A percentile compares a stretch with the other conserved stretches of the same genome.
Evolutionary conservation across 2,113 vertebrate genomes (phyloP).

Genomic region (Rallus limicola): DNA sequence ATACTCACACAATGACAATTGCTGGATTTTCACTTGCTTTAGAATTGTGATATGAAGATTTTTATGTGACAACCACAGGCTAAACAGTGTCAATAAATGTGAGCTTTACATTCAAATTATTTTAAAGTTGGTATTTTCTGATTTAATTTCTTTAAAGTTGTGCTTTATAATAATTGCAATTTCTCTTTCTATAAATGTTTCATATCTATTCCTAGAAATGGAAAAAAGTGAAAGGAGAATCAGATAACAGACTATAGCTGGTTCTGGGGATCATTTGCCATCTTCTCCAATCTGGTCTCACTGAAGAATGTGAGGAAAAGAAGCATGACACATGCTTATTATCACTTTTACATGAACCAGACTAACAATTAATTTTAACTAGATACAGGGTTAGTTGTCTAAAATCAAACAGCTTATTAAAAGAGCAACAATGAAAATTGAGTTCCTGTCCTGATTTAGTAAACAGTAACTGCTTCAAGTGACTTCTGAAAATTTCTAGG

Average conservation of each 20-base stretch:
- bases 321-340: not conserved
- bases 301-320: not conserved
- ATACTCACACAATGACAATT: fast-evolving
- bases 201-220: not conserved
- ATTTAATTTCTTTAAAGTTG: not conserved
- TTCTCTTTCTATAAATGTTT: not conserved
- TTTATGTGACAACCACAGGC: not conserved
- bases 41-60: not conserved
- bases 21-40: not conserved
- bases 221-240: not conserved
- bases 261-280: not conserved
- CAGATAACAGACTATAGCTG: not conserved
- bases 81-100: not conserved
- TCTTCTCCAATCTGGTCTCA: not conserved
- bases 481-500: not conserved
- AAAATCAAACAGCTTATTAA: not conserved
- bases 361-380: not conserved
- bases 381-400: not conserved
- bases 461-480: not conserved
- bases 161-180: not conserved
- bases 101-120: not conserved
- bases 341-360: not conserved
- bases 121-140: not conserved
- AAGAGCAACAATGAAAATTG: not conserved
- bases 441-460: not conserved